Base-by-base conservation (phyloP, 2,113 vertebrate species). In the Progne subis region DNA sequence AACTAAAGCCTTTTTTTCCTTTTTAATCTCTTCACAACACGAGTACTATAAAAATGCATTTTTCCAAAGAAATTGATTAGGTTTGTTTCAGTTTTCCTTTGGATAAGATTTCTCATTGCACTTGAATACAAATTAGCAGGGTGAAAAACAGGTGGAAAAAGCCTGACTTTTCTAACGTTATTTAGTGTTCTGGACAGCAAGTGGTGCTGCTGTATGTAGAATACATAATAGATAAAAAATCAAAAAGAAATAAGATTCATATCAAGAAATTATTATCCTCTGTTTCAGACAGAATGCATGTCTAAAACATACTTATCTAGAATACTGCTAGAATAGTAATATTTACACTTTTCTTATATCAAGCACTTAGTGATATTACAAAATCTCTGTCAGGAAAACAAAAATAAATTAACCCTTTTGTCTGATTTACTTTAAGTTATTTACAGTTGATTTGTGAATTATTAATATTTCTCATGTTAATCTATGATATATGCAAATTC, bases 101-200 rank as follows among this genome's bases (percentile, higher is more conserved):
- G 9, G 6, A 8, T 46, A 28, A 11, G 20, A 17, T 71, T 6
- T 81, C 41, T 82, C 17, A 61, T 23, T 14, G 14, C 20, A 29
- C 3, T 82, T 87, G 50, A 68, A 41, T 74, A 39, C 52, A 56
- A 80, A 20, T 1, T 50, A 78, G 32, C 3, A 86, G 20, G 14
- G 53, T 60, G 13, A 4, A 84, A 78, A 81, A 6, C 5, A 70
- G 23, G 15, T 15, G 7, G 5, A 76, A 65, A 21, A 46, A 5
- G 37, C 37, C 37, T 37, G 37, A 37, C 37, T 37, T 88, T 93
- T 82, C 21, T 61, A 76, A 94, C 37, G 7, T 1, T 86, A 21
- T 91, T 95, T 86, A 80, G 57, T 88, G 8, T 41, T 94, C 70
- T 59, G 31, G 19, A 91, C 88, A 92, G 75, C 26, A 83, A 95